A percentile compares a stretch with the other conserved stretches of the same genome.
Evolutionary conservation across 2,113 vertebrate species (phyloP).

Genomic region (Leuciscus idus): DNA sequence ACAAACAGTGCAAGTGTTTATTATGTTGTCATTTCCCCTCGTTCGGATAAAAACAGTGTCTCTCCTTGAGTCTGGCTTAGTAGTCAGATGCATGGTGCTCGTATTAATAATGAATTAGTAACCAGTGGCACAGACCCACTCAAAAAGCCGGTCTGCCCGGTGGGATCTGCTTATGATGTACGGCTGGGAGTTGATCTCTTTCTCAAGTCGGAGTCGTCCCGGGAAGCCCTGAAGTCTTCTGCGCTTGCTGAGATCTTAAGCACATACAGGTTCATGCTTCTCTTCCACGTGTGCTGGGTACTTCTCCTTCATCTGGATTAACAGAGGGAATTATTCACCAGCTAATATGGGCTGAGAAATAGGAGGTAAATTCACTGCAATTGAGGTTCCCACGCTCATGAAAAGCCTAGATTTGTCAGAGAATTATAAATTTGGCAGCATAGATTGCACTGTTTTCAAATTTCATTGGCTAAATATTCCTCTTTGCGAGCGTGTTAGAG

Average conservation of each 20-base stretch:
- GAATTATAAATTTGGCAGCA: background rate
- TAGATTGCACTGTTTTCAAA: background rate
- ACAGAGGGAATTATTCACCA: constrained; percentile 54
- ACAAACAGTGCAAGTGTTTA: no score
- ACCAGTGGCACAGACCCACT: constrained; percentile 14
- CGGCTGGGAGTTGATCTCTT: background rate
- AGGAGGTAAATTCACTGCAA: background rate
- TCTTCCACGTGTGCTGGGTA: background rate
- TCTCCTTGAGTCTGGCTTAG: background rate
- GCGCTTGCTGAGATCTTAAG: background rate
- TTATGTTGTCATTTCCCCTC: background rate
- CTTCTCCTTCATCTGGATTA: constrained; percentile 11
- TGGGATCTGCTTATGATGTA: constrained; percentile 31
- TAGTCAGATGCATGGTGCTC: background rate
- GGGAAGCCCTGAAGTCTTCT: constrained; percentile 15
- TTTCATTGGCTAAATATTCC: background rate
- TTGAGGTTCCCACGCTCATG: background rate
- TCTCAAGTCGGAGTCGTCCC: constrained; percentile 8
- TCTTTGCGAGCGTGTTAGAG: background rate
- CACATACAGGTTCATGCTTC: background rate
- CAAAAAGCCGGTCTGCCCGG: background rate
- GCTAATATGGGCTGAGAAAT: constrained; percentile 9
- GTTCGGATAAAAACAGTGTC: background rate
- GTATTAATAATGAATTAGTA: constrained; percentile 50
- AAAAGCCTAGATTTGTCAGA: background rate